Conservation (phyloP, 30 jellyfish, hydroid and myxozoan genomes). For the Pseudorhiza aurosa region DNA sequence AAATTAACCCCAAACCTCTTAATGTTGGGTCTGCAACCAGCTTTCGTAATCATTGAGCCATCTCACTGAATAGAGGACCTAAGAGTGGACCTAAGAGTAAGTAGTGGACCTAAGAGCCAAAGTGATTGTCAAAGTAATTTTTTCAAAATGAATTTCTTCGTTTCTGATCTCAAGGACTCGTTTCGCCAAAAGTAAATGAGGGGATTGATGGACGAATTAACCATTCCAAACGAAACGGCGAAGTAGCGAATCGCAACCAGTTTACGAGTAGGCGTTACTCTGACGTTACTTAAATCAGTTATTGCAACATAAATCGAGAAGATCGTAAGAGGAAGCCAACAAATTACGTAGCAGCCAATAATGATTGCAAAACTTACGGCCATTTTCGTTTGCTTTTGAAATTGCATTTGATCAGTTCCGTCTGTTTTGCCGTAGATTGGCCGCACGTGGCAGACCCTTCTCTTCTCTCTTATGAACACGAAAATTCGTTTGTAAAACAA, state of each 20-base stretch:
- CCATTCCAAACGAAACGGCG: neutral
- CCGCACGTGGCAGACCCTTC: neutral
- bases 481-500: neutral
- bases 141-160: neutral
- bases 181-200: neutral
- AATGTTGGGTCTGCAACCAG: too few relatives aligned
- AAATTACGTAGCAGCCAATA: neutral
- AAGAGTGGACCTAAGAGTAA: too few relatives aligned
- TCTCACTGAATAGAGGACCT: too few relatives aligned
- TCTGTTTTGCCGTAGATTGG: neutral
- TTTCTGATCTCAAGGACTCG: neutral
- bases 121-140: neutral
- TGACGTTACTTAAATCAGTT: neutral
- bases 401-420: neutral
- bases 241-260: neutral
- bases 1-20: too few relatives aligned
- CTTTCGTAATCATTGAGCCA: too few relatives aligned
- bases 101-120: too few relatives aligned
- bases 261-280: neutral
- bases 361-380: neutral
- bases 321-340: neutral
- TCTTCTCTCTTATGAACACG: neutral
- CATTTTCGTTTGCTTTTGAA: neutral
- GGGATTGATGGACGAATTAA: neutral
- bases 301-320: neutral